Base-by-base conservation (phyloP, 2,797 vertebrate genomes). In the Cyprinodon diabolis region DNA sequence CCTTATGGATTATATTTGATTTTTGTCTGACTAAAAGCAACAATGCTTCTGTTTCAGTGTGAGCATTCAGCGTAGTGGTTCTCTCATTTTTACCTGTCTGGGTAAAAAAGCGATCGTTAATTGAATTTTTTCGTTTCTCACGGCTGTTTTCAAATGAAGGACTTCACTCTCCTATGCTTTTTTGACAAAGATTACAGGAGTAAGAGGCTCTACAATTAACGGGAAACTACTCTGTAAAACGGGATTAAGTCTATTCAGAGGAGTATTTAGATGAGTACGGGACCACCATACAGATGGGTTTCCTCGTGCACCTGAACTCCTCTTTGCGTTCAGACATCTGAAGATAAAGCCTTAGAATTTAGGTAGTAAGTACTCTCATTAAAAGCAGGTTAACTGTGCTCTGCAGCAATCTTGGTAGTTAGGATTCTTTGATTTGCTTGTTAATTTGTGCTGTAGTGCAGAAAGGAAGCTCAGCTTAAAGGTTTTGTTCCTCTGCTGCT, bases 121-220 rank as follows among this genome's bases (percentile, higher is more conserved):
- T 77, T 77, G 10, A 21, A 72, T 67, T 51, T 17, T 55, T 25
- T 60, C 51, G 72, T 74, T 69, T 56, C 6, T 13, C 10, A 5
- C 3, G 11, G 74, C 74, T 74, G 48, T 73, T 82, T 78, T 74
- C 67, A 57, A 73, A 40, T 72, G 57, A 51, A 75, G 71, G 72
- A 69, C 75, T 56, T 75, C 56, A 45, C 58, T 76, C 72, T 75
- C 65, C 30, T 57, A 74, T 75, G 66, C 69, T 79, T 80, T 86
- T 77, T 84, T 84, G 80, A 80, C 82, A 86, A 71, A 66, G 43
- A 70, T 81, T 78, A 65, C 69, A 78, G 75, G 86, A 85, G 87
- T 84, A 84, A 78, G 73, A 76, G 69, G 56, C 74, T 66, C 25
- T 47, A 71, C 76, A 88, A 85, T 89, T 87, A 87, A 86, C 83